Percentiles rank a stretch among this genome's conserved stretches.
Evolutionary conservation across 2,113 vertebrate genomes (phyloP).

Genomic region (Piprites chloris): DNA sequence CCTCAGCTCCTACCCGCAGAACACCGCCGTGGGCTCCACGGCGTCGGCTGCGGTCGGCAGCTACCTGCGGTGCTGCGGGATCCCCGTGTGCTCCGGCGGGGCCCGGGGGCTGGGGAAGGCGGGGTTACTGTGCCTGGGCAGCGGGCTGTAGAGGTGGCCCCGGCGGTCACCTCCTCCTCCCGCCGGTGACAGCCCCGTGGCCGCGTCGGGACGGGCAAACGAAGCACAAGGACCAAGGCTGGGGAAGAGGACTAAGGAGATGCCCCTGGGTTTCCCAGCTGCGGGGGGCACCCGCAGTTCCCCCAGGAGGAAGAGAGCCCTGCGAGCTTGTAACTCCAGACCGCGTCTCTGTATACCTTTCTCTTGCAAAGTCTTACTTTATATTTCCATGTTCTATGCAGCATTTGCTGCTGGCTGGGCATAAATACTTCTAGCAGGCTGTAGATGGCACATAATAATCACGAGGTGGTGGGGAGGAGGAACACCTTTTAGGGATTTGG

Average conservation of each 20-base stretch:
- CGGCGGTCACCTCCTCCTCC: accelerated
- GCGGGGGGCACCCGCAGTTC: not conserved
- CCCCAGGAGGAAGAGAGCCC: not conserved
- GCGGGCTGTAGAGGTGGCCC: not conserved
- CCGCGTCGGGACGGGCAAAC: accelerated
- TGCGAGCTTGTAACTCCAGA: not conserved
- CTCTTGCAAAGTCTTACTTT: not conserved
- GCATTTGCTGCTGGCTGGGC: not conserved
- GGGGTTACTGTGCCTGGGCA: slow-evolving; percentile 15
- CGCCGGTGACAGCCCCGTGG: accelerated
- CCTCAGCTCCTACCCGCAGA: slow-evolving; percentile 48
- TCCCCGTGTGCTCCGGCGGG: not conserved
- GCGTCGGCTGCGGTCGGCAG: not conserved
- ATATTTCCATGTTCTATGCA: not conserved
- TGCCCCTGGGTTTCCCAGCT: not conserved
- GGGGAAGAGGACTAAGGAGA: not conserved
- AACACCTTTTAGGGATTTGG: not conserved
- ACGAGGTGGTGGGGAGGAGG: not conserved
- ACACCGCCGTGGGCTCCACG: not conserved
- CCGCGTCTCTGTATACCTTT: not conserved
- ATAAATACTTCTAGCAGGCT: not conserved
- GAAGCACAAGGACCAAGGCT: not conserved
- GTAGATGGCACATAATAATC: not conserved
- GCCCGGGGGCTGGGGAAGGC: not conserved
- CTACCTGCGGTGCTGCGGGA: slow-evolving; percentile 29